These are phyloP conservation scores for Phyllopteryx taeniolatus DNA, from an alignment of 2,113 vertebrate species.

Conservation along the genomic window DNA sequence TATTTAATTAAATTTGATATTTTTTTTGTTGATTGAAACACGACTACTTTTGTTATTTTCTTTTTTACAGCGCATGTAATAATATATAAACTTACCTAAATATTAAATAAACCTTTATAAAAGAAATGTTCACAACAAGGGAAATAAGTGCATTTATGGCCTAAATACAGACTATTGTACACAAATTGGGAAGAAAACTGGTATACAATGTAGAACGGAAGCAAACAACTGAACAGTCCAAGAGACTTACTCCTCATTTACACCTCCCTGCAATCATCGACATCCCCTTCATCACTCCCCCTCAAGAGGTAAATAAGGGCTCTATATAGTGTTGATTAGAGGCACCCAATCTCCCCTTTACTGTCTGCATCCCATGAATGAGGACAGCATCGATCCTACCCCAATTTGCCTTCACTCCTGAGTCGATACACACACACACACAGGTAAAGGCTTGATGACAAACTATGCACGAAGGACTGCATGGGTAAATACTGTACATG, in stretches of 20 bases:
- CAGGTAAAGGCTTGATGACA: constrained; percentile 4
- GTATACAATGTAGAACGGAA: neutral
- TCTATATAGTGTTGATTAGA: constrained; percentile 57
- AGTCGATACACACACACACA: constrained; percentile 41
- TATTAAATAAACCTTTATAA: too few species aligned
- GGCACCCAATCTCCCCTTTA: constrained; percentile 45
- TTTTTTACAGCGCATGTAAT: too few species aligned
- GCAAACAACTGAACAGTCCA: constrained; percentile 3
- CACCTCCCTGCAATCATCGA: constrained; percentile 26
- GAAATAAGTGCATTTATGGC: neutral
- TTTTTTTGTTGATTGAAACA: too few species aligned
- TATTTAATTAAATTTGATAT: too few species aligned
- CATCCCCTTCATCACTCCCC: constrained; percentile 20
- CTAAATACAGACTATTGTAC: neutral
- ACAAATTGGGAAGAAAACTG: neutral
- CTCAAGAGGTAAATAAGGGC: constrained; percentile 49
- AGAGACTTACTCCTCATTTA: constrained; percentile 24
- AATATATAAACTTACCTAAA: too few species aligned
- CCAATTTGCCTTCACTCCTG: constrained; percentile 53
- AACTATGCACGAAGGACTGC: neutral
- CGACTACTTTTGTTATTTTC: too few species aligned
- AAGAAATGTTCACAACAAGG: neutral
- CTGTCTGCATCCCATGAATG: constrained; percentile 58
- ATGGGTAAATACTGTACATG: neutral
- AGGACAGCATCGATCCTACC: constrained; percentile 56